Base-by-base conservation (phyloP, 1,140 invertebrate genomes). In the Hyposmocoma kahamanoa region DNA sequence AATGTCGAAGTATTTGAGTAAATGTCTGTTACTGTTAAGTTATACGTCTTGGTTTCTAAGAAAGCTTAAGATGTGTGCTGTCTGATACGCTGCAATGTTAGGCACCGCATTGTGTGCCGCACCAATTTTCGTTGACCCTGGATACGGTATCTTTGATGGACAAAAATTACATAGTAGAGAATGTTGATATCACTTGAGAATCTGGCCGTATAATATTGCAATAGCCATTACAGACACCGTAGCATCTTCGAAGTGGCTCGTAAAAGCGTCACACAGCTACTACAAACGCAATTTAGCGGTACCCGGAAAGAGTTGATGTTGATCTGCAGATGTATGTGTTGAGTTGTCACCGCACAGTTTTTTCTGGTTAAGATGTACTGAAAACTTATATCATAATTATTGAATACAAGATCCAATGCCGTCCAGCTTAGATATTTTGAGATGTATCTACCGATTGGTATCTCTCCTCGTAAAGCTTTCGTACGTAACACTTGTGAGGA, bases 201-300 rank as follows among this genome's bases (percentile, higher is more conserved):
- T 80, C 80, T 74, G 63, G 64, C 76, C 67, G 63, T 78, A 75
- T 82, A 82, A 82, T 77, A 76, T 72, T 71, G 67, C 69, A 72
- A 79, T 77, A 73, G 72, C 69, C 74, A 79, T 77, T 80, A 81
- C 62, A 70, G 67, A 69, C 72, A 79, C 67, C 61, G 71, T 68
- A 67, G 64, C 76, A 77, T 82, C 74, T 75, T 72, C 68, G 70
- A 82, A 84, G 73, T 74, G 62, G 66, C 68, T 84, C 78, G 68
- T 82, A 84, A 84, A 82, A 69, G 72, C 68, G 75, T 71, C 75
- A 78, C 72, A 73, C 72, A 59, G 76, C 78, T 79, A 81, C 78
- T 84, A 82, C 72, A 80, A 80, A 75, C 66, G 78, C 77, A 77
- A 81, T 84, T 79, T 84, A 81, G 81, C 78, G 76, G 77, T 81